These are phyloP conservation scores for Caiman crocodilus DNA, from an alignment of 2,797 vertebrate species.

Conservation along the genomic window DNA sequence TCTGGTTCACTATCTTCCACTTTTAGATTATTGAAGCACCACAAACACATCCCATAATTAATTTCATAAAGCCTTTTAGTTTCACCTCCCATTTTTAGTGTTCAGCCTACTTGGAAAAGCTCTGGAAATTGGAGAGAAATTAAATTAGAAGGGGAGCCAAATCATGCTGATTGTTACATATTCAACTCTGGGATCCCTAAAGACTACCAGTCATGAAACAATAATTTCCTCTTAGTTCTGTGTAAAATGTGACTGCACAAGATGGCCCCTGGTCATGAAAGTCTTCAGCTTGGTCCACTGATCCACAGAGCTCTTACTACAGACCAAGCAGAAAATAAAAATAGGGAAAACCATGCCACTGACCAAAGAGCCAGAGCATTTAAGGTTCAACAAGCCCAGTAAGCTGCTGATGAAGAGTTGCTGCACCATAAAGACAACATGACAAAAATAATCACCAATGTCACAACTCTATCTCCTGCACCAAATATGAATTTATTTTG, in stretches of 20 bases:
- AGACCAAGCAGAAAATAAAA: neutral
- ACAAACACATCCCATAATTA: slow-evolving; percentile 29
- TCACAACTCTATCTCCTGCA: neutral
- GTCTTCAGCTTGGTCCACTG: neutral
- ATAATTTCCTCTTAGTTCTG: neutral
- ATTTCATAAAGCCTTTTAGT: slow-evolving; percentile 36
- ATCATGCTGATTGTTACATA: neutral
- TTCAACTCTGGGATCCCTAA: neutral
- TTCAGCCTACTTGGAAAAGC: neutral
- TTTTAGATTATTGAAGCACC: neutral
- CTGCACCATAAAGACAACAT: neutral
- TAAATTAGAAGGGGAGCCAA: slow-evolving; percentile 7
- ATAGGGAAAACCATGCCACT: neutral
- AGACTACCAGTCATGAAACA: neutral
- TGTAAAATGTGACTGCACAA: neutral
- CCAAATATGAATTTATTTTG: rapidly evolving
- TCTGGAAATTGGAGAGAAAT: slow-evolving; percentile 8
- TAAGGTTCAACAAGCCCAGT: neutral
- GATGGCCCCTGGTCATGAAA: neutral
- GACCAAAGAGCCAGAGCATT: neutral
- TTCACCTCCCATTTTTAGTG: neutral
- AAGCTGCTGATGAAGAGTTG: neutral
- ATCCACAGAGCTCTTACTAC: neutral
- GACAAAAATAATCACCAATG: rapidly evolving
- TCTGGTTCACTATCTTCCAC: neutral